Evolutionary conservation across 1,140 invertebrate genomes (phyloP).

Genomic region (Penaeus chinensis): DNA sequence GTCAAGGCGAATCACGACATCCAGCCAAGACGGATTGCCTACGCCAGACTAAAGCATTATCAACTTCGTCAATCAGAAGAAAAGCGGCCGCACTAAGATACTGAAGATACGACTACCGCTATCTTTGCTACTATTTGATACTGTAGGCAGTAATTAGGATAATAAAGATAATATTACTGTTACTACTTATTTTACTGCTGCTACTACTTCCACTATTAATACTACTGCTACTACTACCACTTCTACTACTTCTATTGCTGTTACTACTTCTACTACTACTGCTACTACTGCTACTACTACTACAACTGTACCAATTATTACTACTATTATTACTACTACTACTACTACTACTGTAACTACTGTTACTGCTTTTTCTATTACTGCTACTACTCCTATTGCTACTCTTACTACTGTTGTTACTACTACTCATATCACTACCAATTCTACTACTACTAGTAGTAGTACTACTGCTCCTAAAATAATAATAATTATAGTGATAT

Average conservation of each 20-base stretch:
- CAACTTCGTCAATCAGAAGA: too few species aligned
- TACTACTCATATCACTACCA: neutral
- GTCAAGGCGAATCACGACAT: too few species aligned
- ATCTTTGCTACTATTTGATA: too few species aligned
- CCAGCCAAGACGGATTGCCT: too few species aligned
- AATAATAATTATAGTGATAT: neutral
- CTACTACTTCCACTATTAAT: too few species aligned
- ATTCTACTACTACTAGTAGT: neutral
- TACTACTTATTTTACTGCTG: too few species aligned
- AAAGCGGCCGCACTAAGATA: too few species aligned
- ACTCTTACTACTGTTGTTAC: neutral
- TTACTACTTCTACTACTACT: neutral
- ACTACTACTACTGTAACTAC: neutral
- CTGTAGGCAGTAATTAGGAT: too few species aligned
- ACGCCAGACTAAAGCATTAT: too few species aligned
- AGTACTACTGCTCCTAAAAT: neutral
- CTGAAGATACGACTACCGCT: too few species aligned
- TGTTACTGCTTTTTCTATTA: neutral
- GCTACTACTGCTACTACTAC: neutral
- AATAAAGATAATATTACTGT: too few species aligned
- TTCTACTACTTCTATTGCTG: neutral
- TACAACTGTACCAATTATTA: neutral
- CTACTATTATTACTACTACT: neutral
- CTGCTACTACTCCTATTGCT: neutral
- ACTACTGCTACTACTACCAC: too few species aligned